phyloP scores from a whole-genome alignment of 2,113 vertebrate genomes.

The Crotalus viridis region DNA sequence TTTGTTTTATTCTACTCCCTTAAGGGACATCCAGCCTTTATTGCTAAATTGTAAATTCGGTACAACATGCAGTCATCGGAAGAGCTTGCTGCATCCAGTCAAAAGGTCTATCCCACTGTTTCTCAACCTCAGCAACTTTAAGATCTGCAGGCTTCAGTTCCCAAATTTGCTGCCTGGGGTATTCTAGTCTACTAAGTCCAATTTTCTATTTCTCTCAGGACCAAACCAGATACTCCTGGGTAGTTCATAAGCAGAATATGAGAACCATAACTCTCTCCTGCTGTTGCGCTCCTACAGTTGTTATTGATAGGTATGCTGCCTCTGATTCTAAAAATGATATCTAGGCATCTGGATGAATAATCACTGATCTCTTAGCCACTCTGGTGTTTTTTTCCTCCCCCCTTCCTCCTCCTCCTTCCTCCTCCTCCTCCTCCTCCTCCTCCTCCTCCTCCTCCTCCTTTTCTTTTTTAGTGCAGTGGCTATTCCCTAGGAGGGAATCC shows the following conservation, averaged over 20 bases:
- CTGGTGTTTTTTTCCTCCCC: not conserved
- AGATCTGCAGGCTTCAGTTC: not conserved
- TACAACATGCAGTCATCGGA: not conserved
- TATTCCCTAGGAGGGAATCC: not conserved
- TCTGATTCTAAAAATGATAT: not conserved
- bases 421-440: not conserved
- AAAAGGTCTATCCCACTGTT: not conserved
- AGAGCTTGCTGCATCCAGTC: not conserved
- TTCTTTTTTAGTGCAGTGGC: not conserved
- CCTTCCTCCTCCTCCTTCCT: no score
- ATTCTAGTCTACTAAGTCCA: not conserved
- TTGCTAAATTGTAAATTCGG: not conserved
- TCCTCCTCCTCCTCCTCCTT: not conserved
- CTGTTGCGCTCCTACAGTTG: not conserved
- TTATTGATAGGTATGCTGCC: not conserved
- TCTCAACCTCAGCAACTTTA: not conserved
- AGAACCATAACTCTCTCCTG: not conserved
- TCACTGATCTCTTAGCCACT: not conserved
- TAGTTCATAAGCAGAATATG: not conserved
- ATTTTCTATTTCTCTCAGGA: not conserved
- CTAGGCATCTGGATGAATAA: not conserved
- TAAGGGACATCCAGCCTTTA: not conserved
- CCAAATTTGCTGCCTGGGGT: not conserved
- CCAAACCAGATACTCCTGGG: not conserved
- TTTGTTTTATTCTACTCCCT: not conserved